Percentiles rank a stretch among this genome's conserved stretches.
These are phyloP conservation scores for Pseudoips prasinana DNA, from an alignment of 2,888 invertebrate genomes.

Conservation along the genomic window DNA sequence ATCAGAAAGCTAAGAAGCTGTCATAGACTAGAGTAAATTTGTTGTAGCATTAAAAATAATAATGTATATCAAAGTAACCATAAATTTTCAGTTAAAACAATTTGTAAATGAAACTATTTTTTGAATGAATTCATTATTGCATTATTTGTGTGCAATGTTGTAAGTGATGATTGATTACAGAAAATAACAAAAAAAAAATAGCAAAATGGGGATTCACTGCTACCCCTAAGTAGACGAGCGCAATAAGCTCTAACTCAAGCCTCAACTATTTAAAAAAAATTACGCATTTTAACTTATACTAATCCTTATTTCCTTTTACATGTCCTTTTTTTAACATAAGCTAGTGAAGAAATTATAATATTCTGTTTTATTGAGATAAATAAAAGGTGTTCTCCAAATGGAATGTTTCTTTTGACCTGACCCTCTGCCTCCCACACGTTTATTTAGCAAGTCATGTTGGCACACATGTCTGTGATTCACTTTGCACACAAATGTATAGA, in stretches of 20 bases:
- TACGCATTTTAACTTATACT: slow-evolving; percentile 57
- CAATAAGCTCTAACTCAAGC: too few species aligned
- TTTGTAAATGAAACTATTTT: slow-evolving; percentile 70
- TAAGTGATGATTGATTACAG: slow-evolving; percentile 46
- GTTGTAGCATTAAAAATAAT: slow-evolving; percentile 73
- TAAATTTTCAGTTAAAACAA: slow-evolving; percentile 67
- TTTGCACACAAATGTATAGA: slow-evolving; percentile 19
- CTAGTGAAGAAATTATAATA: slow-evolving; percentile 77
- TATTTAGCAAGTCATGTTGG: slow-evolving; percentile 67
- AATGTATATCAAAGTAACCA: slow-evolving; percentile 72
- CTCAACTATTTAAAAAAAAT: slow-evolving; percentile 26
- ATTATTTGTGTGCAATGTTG: slow-evolving; percentile 53
- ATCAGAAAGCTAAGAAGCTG: slow-evolving; percentile 99
- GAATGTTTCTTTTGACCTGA: slow-evolving; percentile 55
- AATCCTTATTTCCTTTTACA: slow-evolving; percentile 59
- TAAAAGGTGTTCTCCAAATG: slow-evolving; percentile 72
- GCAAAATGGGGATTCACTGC: slow-evolving; percentile 49
- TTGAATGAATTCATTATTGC: slow-evolving; percentile 62
- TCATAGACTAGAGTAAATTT: slow-evolving; percentile 84
- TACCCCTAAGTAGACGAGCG: slow-evolving; percentile 31
- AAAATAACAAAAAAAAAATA: slow-evolving; percentile 31
- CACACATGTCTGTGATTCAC: slow-evolving; percentile 42
- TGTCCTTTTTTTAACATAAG: slow-evolving; percentile 67
- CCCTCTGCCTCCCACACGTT: slow-evolving; percentile 47
- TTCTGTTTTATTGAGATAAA: slow-evolving; percentile 78